Evolutionary conservation across 2,113 vertebrate species (phyloP), one percentile per base, ranked within the genome.

Genomic region (Tyrannus savana): DNA sequence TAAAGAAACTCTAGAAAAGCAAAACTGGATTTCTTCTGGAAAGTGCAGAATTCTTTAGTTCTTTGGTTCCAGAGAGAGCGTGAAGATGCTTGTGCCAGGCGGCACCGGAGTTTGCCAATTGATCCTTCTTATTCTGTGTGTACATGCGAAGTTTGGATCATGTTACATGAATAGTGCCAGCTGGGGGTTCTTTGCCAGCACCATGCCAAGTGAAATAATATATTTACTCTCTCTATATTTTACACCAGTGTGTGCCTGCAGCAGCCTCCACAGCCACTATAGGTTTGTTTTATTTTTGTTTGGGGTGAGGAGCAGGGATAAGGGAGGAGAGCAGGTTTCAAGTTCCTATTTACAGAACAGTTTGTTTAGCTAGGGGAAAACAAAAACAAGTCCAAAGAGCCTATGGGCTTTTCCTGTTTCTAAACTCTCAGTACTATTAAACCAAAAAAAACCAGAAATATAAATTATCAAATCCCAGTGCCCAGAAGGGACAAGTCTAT

Each of bases 211-310:
- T 98, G 98, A 98, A 98, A 98, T 98, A 98, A 98, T 98, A 98
- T 99, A 98, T 98, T 97, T 98, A 98, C 98, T 98, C 98, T 98
- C 98, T 98, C 98, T 98, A 98, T 98, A 99, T 99, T 99, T 98
- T 98, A 99, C 99, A 99, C 99, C 99, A 99, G 99, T 99, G 99
- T 99, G 99, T 99, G 99, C 99, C 99, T 99, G 99, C 99, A 99
- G 97, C 97, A 98, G 98, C 98, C 98, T 98, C 98, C 98, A 98
- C 98, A 99, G 98, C 98, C 98, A 98, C 97, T 96, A 97, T 95
- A 98, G 98, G 97, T 98, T 98, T 97, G 97, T 97, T 98, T 98
- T 97, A 91, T 97, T 98, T 98, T 97, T 84, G 96, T 98, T 97
- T 90, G 96, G 97, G 98, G 97, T 96, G 97, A 98, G 98, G 98